Percentiles rank a stretch among this genome's conserved stretches.
phyloP scores from a whole-genome alignment of 2,888 invertebrate species.

The Tuta absoluta region DNA sequence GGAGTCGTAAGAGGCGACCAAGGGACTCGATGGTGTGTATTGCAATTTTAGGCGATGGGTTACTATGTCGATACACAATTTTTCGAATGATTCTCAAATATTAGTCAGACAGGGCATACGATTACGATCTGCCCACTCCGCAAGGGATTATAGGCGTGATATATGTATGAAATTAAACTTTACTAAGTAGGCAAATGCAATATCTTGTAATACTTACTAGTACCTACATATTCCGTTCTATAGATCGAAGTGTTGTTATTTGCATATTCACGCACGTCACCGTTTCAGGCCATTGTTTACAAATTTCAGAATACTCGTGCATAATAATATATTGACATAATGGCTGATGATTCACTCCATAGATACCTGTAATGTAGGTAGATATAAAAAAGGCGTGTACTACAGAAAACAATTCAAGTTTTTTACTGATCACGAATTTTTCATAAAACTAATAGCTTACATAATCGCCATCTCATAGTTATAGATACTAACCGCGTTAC shows the following conservation, averaged over 20 bases:
- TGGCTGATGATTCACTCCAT: constrained; percentile 14
- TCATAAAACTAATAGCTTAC: not conserved
- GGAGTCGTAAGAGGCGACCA: too few species aligned
- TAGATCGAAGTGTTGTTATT: not conserved
- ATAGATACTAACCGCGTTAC: not conserved
- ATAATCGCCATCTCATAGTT: not conserved
- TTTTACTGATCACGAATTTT: constrained; percentile 3
- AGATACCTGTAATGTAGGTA: not conserved
- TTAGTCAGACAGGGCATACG: too few species aligned
- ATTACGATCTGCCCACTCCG: too few species aligned
- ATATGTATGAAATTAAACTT: too few species aligned
- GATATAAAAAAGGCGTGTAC: not conserved
- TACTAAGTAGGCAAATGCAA: not conserved
- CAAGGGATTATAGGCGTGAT: too few species aligned
- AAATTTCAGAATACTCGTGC: constrained; percentile 11
- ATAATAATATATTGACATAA: constrained; percentile 7
- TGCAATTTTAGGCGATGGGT: too few species aligned
- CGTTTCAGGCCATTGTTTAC: constrained; percentile 20
- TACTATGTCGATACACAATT: too few species aligned
- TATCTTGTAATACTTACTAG: too few species aligned
- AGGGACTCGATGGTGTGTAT: too few species aligned
- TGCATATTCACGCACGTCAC: constrained; percentile 10
- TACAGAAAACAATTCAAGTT: not conserved
- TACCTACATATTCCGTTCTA: not conserved
- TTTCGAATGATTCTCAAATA: too few species aligned